phyloP scores from a whole-genome alignment of 2,888 invertebrate species.

The Anoplius nigerrimus region DNA sequence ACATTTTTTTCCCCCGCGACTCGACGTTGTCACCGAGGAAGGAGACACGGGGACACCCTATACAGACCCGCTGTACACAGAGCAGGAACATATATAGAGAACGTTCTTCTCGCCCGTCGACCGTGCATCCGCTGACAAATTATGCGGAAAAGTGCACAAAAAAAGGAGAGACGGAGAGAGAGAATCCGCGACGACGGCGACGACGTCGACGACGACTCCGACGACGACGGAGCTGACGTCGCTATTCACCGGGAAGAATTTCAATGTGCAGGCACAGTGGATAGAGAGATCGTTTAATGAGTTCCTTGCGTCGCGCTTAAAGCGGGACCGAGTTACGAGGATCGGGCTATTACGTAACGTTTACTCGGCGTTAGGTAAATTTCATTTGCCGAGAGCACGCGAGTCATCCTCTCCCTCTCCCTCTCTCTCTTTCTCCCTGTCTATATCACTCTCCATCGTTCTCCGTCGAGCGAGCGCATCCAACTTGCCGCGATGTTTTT shows the following conservation, averaged over 20 bases:
- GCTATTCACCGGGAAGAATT: constrained; percentile 4
- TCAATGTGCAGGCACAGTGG: constrained; percentile 1
- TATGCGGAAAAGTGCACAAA: constrained; percentile 64
- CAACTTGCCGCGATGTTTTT: too few relatives aligned
- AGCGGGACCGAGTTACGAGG: constrained; percentile 39
- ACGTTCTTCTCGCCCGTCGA: constrained; percentile 8
- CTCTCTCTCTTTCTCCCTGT: neutral
- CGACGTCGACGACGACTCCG: neutral
- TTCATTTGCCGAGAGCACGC: neutral
- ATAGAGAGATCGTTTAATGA: constrained; percentile 46
- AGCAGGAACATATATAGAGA: too few relatives aligned
- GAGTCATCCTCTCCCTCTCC: neutral
- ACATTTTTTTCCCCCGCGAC: constrained; percentile 2
- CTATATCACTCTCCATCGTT: too few relatives aligned
- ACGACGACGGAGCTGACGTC: constrained; percentile 2
- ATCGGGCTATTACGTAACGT: constrained; percentile 37
- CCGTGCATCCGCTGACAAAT: constrained; percentile 62
- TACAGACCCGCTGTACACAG: neutral
- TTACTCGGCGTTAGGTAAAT: constrained; percentile 17
- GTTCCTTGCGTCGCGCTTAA: constrained; percentile 40
- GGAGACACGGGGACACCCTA: neutral
- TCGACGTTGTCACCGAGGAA: constrained; percentile 6
- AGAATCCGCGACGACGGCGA: constrained; percentile 33
- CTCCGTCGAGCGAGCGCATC: too few relatives aligned
- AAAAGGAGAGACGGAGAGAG: constrained; percentile 19